Evolutionary conservation across 2,888 invertebrate genomes (phyloP).

Genomic region (Axea sp.): DNA sequence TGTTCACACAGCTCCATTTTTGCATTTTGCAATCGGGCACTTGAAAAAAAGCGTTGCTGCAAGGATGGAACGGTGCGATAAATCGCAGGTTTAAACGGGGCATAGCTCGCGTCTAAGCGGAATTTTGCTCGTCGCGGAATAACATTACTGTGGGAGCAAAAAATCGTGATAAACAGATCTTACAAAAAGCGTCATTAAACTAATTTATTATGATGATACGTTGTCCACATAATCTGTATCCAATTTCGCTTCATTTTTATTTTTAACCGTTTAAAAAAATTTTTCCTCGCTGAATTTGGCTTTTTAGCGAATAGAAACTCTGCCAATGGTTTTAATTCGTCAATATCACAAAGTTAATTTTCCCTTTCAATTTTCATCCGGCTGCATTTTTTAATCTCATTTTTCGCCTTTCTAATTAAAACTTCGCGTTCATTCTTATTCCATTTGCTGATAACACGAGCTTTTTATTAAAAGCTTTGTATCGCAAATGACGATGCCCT

Average conservation of each 20-base stretch:
- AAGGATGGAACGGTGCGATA: slow-evolving; percentile 40
- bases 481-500: background rate
- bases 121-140: slow-evolving; percentile 45
- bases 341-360: slow-evolving; percentile 1
- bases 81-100: slow-evolving; percentile 47
- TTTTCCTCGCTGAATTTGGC: too few species aligned
- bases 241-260: too few species aligned
- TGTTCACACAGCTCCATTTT: slow-evolving; percentile 56
- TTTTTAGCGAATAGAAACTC: too few species aligned
- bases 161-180: slow-evolving; percentile 28
- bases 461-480: background rate
- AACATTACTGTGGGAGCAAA: slow-evolving; percentile 33
- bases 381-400: background rate
- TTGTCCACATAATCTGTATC: too few species aligned
- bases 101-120: slow-evolving; percentile 23
- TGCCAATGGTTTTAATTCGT: too few species aligned
- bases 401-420: background rate
- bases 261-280: too few species aligned
- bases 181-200: slow-evolving; percentile 32
- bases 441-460: background rate
- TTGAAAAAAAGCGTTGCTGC: slow-evolving; percentile 30
- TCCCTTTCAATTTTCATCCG: background rate
- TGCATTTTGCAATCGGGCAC: slow-evolving; percentile 44
- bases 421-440: background rate
- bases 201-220: background rate